phyloP scores from a whole-genome alignment of 2,113 vertebrate species.

The Athene noctua region DNA sequence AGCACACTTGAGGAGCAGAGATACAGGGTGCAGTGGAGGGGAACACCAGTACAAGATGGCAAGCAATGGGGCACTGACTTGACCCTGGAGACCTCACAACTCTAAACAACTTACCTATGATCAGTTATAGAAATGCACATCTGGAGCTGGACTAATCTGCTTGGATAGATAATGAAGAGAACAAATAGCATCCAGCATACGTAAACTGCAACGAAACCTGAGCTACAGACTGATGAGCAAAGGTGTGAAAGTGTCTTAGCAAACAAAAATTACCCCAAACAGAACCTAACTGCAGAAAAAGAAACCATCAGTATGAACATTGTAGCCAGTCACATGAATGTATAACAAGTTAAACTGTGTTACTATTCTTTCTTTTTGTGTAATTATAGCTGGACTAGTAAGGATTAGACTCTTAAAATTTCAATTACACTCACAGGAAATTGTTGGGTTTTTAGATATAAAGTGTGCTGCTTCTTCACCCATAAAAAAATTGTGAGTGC shows the following conservation, averaged over 20 bases:
- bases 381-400: background rate
- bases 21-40: too few species aligned
- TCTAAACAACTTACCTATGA: background rate
- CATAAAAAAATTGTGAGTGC: rapidly evolving
- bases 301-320: background rate
- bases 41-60: background rate
- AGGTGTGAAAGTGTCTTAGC: background rate
- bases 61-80: rapidly evolving
- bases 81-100: background rate
- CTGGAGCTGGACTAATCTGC: background rate
- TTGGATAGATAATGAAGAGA: background rate
- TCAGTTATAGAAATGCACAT: background rate
- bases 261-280: background rate
- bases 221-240: background rate
- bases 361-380: background rate
- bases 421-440: background rate
- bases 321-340: background rate
- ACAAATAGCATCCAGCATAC: background rate
- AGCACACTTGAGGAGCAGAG: background rate
- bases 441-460: background rate
- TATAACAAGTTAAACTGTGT: background rate
- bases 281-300: background rate
- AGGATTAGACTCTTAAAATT: background rate
- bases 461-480: background rate
- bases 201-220: background rate